Evolutionary conservation across 2,888 invertebrate genomes (phyloP).

Genomic region (Andrena bucephala): DNA sequence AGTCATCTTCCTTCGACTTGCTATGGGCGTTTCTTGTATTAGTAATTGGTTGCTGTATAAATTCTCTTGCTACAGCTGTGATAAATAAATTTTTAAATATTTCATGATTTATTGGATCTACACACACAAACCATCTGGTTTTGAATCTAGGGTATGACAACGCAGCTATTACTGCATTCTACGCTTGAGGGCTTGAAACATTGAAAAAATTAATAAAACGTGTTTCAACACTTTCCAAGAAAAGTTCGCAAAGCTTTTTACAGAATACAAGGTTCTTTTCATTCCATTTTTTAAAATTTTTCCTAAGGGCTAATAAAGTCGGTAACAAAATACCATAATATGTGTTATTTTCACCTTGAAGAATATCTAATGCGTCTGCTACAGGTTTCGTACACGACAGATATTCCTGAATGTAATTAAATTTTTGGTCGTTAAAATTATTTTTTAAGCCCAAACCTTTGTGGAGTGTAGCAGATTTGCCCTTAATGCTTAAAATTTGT

Average conservation of each 20-base stretch:
- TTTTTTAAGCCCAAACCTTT: not conserved
- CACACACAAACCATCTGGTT: not conserved
- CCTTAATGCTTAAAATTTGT: too few relatives aligned
- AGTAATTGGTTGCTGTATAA: not conserved
- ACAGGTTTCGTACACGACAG: not conserved
- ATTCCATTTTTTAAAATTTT: too few relatives aligned
- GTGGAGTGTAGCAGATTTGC: too few relatives aligned
- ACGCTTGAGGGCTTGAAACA: too few relatives aligned
- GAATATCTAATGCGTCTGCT: too few relatives aligned
- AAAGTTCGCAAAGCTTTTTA: not conserved
- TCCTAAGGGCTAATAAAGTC: not conserved
- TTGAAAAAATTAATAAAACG: too few relatives aligned
- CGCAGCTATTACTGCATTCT: too few relatives aligned
- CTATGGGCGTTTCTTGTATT: not conserved
- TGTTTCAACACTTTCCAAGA: not conserved
- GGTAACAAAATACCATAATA: conserved; percentile 1
- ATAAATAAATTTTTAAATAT: not conserved
- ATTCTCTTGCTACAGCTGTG: not conserved
- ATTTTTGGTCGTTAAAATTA: not conserved
- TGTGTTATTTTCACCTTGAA: not conserved
- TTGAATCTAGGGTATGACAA: not conserved
- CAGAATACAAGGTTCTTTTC: not conserved
- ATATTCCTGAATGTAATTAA: not conserved
- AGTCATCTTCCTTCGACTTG: not conserved
- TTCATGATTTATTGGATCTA: not conserved